Base-by-base conservation (phyloP, 2,888 invertebrate genomes). In the Ornithoptera alexandrae region DNA sequence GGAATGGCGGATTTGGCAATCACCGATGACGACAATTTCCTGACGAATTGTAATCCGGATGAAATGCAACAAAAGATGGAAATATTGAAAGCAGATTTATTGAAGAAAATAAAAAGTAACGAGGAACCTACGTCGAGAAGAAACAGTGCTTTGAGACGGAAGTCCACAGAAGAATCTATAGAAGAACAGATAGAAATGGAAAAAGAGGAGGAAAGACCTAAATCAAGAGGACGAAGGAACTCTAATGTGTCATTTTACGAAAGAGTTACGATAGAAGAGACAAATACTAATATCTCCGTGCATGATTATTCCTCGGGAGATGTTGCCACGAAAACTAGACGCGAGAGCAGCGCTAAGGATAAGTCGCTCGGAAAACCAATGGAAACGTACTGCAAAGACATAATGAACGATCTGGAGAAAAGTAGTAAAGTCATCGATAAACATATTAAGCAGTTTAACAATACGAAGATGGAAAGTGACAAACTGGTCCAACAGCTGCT, bases 1-100 rank as follows among this genome's bases (percentile, higher is more conserved):
- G 93, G 94, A 36, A 90, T 94, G 84, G 93, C 94, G 1, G 90
- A 92, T 53, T 83, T 93, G 30, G 82, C 89, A 4, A 86, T 92
- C 57, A 86, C 81, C 61, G 89, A 90, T 56, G 86, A 90, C 0
- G 85, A 86, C 15, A 72, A 84, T 5, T 82, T 82, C 60, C 76
- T 79, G 2, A 78, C 80, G 67, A 79, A 81, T 42, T 70, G 81
- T 0, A 76, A 82, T 0, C 83, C 87, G 0, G 81, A 79, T 15
- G 89, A 89, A 72, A 78, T 89, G 20, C 86, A 90, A 64, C 85
- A 81, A 73, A 89, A 85, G 83, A 86, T 92, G 73, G 89, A 91
- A 66, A 73, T 74, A 0, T 82, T 92, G 83, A 92, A 92, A 76
- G 75, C 79, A 0, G 90, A 91, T 71, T 74, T 92, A 15, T 78